Percentiles rank a stretch among this genome's conserved stretches.
These are phyloP conservation scores for Parascotia fuliginaria DNA, from an alignment of 2,888 invertebrate species.

Conservation along the genomic window DNA sequence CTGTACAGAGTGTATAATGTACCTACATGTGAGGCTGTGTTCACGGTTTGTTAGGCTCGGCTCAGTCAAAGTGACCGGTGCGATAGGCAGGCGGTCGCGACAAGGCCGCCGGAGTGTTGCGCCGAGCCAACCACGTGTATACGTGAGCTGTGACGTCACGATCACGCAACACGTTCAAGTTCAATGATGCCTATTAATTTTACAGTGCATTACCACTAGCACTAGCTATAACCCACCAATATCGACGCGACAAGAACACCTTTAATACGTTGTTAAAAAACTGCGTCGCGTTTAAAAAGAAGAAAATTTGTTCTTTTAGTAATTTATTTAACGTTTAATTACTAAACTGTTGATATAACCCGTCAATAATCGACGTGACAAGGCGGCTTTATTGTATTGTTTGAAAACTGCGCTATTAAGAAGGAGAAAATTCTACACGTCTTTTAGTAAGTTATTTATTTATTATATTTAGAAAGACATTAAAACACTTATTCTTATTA, in stretches of 20 bases:
- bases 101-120: conserved; percentile 52
- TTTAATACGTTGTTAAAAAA: conserved; percentile 16
- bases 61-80: conserved; percentile 46
- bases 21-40: conserved; percentile 41
- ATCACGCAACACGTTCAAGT: conserved; percentile 75
- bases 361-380: too few species aligned
- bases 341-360: too few species aligned
- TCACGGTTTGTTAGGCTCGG: conserved; percentile 49
- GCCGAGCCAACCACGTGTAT: conserved; percentile 55
- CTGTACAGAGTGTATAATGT: too few species aligned
- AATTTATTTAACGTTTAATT: too few species aligned
- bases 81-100: conserved; percentile 64
- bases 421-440: too few species aligned
- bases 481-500: too few species aligned
- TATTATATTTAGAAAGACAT: too few species aligned
- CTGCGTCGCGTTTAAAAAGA: conserved; percentile 30
- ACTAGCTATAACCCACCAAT: conserved; percentile 29
- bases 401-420: too few species aligned
- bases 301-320: conserved; percentile 20
- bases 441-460: too few species aligned
- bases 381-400: too few species aligned
- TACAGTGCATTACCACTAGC: conserved; percentile 60
- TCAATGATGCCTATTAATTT: conserved; percentile 81
- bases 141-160: conserved; percentile 67
- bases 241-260: conserved; percentile 33